Conservation (phyloP, 2,113 vertebrate species). For the Zosterops borbonicus region DNA sequence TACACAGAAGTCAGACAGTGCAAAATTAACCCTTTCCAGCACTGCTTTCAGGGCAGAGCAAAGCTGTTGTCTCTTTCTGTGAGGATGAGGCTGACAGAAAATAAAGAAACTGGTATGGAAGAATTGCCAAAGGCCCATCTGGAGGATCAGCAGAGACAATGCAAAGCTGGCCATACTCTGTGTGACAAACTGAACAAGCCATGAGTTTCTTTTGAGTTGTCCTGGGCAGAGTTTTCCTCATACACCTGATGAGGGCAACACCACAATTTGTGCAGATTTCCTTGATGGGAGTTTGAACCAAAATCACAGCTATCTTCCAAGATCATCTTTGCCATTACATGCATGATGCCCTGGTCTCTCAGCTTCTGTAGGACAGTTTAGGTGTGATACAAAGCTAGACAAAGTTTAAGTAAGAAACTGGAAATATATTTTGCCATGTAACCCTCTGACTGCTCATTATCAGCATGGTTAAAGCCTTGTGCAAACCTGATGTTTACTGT, state of each 20-base stretch:
- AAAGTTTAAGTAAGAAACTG: not conserved
- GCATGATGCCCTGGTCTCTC: rapidly evolving
- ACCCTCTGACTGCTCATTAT: not conserved
- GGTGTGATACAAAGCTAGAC: not conserved
- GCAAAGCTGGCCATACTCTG: not conserved
- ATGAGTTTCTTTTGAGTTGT: not conserved
- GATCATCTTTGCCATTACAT: not conserved
- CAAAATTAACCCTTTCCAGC: conserved; percentile 9
- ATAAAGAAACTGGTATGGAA: not conserved
- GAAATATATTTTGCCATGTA: not conserved
- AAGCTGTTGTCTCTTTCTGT: not conserved
- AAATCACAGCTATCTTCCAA: not conserved
- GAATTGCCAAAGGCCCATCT: not conserved
- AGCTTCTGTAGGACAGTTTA: not conserved
- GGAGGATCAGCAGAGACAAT: not conserved
- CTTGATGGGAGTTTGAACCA: not conserved
- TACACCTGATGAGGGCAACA: rapidly evolving
- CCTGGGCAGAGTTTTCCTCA: not conserved
- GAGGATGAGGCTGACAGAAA: not conserved
- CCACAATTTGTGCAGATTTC: not conserved
- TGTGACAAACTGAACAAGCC: not conserved
- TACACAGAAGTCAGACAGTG: conserved; percentile 5
- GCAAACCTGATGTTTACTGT: not conserved
- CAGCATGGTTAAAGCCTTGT: not conserved
- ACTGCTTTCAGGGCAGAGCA: not conserved